Conservation (phyloP, 2,113 vertebrate species). For the Gadus chalcogrammus region DNA sequence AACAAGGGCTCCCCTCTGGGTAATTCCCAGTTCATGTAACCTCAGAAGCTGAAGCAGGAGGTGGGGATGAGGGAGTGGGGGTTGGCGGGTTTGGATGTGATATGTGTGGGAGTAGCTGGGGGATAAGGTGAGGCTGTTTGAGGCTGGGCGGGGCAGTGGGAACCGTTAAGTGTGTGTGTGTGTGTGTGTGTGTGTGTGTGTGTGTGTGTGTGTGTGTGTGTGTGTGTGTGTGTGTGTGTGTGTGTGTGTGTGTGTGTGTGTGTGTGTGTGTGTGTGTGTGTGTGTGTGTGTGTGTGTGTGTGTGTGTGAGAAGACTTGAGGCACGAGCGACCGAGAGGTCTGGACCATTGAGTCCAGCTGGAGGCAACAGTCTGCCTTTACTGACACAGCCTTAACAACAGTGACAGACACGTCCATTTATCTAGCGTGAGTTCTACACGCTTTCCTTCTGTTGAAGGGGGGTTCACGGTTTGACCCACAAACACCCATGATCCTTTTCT, state of each 20-base stretch:
- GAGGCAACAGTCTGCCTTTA: slow-evolving; percentile 31
- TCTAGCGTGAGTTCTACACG: background rate
- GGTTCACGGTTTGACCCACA: no score
- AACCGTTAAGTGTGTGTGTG: slow-evolving; percentile 13
- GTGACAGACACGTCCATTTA: background rate
- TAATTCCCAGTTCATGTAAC: slow-evolving; percentile 45
- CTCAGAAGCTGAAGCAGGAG: slow-evolving; percentile 22
- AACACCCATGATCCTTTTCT: no score
- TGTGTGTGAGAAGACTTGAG: slow-evolving; percentile 39
- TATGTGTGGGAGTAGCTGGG: slow-evolving; percentile 61
- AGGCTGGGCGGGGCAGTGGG: slow-evolving; percentile 30
- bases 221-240: no score
- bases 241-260: no score
- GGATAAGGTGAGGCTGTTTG: slow-evolving; percentile 51
- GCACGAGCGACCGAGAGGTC: slow-evolving; percentile 17
- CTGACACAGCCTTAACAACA: slow-evolving; percentile 18
- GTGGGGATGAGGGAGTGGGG: slow-evolving; percentile 10
- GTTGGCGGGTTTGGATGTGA: slow-evolving; percentile 33
- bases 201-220: no score
- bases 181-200: no score
- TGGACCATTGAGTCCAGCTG: slow-evolving; percentile 30
- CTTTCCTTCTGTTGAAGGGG: background rate
- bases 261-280: no score
- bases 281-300: no score
- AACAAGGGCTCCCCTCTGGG: slow-evolving; percentile 19